Base-by-base conservation (phyloP, 2,797 vertebrate species). In the Gadopsis bispinosus region DNA sequence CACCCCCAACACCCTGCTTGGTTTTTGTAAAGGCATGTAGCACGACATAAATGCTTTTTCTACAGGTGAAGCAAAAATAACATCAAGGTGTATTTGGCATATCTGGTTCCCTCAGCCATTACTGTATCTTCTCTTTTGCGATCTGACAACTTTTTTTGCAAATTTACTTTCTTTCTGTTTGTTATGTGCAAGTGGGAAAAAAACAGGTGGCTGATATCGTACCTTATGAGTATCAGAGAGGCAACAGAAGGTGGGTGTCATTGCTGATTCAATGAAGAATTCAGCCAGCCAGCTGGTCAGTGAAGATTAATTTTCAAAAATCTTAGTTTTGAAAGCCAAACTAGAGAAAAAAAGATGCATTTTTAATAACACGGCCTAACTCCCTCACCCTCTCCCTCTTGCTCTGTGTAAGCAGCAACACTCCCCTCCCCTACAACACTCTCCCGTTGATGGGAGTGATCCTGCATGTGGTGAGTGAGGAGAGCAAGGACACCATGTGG, bases 391-490 rank as follows among this genome's bases (percentile, higher is more conserved):
- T 50, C 29, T 54, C 11, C 80, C 45, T n/a, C 69, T 66, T 75
- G 80, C 77, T 81, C 73, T 50, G 45, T 13, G 20, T 63, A 60
- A 75, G 26, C 67, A 72, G 69, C 75, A 60, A 64, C 79, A 16
- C 55, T 68, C 76, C 69, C 54, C 79, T 80, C 78, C 61, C 69
- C 20, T 33, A 54, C 77, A 77, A 80, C 79, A 89, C 86, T 83
- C 80, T 85, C 84, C 89, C 88, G 89, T 92, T 89, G 91, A 93
- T 82, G 87, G 82, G 80, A 84, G 73, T 78, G 75, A 92, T 91
- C 91, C 77, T 91, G 82, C 80, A 84, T 88, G 87, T 93, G 94
- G 86, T 95, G 95, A 95, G 89, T 94, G 94, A 95, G 84, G 77
- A 94, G 93, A 92, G 91, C 92, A 95, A 95, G 92, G 91, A 92